Evolutionary conservation across 1,140 invertebrate genomes (phyloP).

Genomic region (Muscidifurax raptorellus): DNA sequence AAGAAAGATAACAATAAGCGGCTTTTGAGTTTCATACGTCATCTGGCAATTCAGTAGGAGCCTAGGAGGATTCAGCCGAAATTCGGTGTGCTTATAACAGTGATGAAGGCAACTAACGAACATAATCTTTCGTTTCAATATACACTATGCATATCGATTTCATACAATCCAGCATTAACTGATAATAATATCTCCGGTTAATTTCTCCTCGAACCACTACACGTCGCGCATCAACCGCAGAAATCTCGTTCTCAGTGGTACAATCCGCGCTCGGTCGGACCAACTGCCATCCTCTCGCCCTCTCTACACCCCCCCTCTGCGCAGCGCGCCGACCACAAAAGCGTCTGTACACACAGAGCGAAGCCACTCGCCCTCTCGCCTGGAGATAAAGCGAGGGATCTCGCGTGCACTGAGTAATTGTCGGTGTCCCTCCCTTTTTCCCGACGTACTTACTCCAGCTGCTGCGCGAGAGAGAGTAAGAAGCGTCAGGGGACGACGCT

Average conservation of each 20-base stretch:
- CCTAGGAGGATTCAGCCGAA: neutral
- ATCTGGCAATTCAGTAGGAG: neutral
- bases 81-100: neutral
- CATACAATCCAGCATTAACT: too few relatives aligned
- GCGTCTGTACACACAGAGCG: neutral
- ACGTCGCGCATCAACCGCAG: too few relatives aligned
- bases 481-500: neutral
- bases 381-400: neutral
- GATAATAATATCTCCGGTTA: too few relatives aligned
- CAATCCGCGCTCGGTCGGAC: neutral
- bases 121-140: too few relatives aligned
- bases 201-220: too few relatives aligned
- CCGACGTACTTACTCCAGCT: neutral
- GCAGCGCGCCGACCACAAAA: neutral
- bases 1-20: too few relatives aligned
- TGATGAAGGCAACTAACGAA: too few relatives aligned
- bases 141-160: too few relatives aligned
- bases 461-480: conserved; percentile 3
- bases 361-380: neutral
- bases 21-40: neutral
- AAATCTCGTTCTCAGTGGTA: neutral
- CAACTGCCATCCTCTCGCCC: neutral
- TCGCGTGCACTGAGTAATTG: neutral
- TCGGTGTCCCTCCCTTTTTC: conserved; percentile 9
- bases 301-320: neutral